Evolutionary conservation across 1,140 invertebrate genomes (phyloP), one percentile per base, ranked within the genome.

Genomic region (Drosophila ogumai): DNA sequence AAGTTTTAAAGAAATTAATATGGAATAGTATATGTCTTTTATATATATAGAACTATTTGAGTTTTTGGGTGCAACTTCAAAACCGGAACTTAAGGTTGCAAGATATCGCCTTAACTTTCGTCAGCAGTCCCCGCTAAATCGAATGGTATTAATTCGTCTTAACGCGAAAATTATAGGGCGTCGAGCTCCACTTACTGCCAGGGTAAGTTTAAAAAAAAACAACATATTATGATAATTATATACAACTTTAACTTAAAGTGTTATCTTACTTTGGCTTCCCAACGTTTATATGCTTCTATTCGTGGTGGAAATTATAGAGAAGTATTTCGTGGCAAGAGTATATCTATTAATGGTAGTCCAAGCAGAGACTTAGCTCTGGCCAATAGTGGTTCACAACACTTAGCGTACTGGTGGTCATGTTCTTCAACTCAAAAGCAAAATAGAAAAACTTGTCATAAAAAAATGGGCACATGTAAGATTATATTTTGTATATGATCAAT

Each of bases 91-190:
- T 0, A 80, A 80, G n/a, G 38, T 80, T 22, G 40, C 32, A 0
- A 55, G 54, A 13, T 77, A 74, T 52, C 63, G 68, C 0, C 41
- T 80, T 5, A 68, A 64, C 22, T 43, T 78, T 28, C 47, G 58
- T 0, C 22, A 74, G 1, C 78, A 80, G 8, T 78, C 75, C 6
- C 46, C 43, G 0, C 19, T 80, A 0, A 80, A 68, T 25, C 41
- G 78, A 10, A 63, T 80, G 49, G 69, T 79, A 4, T 44, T 79
- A 38, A 43, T 79, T 1, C 74, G 77, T 0, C 10, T 79, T 17
- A 78, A 78, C 43, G 78, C 75, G 0, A 46, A 56, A 74, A 40
- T 80, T 10, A 15, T 80, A 4, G 78, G 75, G n/a, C 75, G 74
- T 3, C 58, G 47, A 0, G 43, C 12, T 22, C 78, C 78, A 10